Evolutionary conservation across 92 coral and sea anemone species (phyloP).

Genomic region (Epizoanthus scotinus): DNA sequence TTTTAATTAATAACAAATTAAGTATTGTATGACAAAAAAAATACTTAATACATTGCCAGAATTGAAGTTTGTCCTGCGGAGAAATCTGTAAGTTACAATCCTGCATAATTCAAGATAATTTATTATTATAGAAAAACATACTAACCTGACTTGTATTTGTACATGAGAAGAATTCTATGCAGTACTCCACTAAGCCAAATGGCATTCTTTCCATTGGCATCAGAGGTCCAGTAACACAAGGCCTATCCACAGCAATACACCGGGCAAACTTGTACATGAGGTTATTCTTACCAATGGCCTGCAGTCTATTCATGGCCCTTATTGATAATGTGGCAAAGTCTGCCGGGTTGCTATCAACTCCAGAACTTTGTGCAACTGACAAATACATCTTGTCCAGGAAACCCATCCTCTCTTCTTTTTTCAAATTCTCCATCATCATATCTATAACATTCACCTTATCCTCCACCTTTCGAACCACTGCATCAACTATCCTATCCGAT

Average conservation of each 20-base stretch:
- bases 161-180: conserved; percentile 63
- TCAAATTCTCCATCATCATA: neutral
- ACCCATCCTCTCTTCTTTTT: neutral
- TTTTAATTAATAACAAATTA: too few species aligned
- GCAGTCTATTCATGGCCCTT: conserved; percentile 47
- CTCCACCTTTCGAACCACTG: neutral
- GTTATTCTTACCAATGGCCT: conserved; percentile 55
- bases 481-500: neutral
- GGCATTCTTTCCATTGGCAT: conserved; percentile 64
- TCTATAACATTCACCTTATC: neutral
- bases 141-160: conserved; percentile 62
- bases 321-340: conserved; percentile 39
- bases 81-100: too few species aligned
- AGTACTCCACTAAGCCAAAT: conserved; percentile 75
- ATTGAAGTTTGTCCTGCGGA: too few species aligned
- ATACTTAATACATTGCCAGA: too few species aligned
- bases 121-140: neutral
- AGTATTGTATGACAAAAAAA: too few species aligned
- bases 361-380: neutral
- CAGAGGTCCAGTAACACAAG: conserved; percentile 34
- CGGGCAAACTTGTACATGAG: conserved; percentile 62
- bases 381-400: neutral
- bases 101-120: too few species aligned
- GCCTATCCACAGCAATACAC: conserved; percentile 41
- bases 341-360: conserved; percentile 49